Conservation (phyloP, 2,888 invertebrate species). For the Antheraea assamensis region DNA sequence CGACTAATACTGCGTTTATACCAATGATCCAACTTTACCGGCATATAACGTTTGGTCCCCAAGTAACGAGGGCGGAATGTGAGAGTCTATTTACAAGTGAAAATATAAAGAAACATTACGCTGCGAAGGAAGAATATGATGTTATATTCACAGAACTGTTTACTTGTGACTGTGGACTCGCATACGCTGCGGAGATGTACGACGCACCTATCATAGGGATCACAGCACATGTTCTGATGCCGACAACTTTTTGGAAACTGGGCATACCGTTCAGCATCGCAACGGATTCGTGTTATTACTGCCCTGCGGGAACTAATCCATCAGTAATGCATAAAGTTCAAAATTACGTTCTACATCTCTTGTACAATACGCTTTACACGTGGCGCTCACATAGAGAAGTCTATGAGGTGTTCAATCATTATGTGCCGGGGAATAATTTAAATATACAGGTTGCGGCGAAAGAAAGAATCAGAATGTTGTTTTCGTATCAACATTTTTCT, state of each 20-base stretch:
- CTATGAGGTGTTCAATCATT: conserved; percentile 55
- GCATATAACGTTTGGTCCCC: conserved; percentile 36
- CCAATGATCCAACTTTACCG: conserved; percentile 42
- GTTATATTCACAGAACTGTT: conserved; percentile 75
- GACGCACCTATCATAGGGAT: conserved; percentile 79
- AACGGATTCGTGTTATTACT: conserved; percentile 73
- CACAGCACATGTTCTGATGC: conserved; percentile 73
- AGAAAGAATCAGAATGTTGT: conserved; percentile 75
- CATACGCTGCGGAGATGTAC: conserved; percentile 57
- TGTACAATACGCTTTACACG: conserved; percentile 41
- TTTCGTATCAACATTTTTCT: conserved; percentile 84
- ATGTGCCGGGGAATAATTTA: conserved; percentile 68
- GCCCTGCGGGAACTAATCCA: conserved; percentile 54
- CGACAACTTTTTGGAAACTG: conserved; percentile 71
- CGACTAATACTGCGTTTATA: conserved; percentile 32
- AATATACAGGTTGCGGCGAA: conserved; percentile 69
- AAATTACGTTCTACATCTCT: conserved; percentile 42
- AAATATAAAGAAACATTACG: conserved; percentile 45
- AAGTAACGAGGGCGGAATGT: conserved; percentile 44
- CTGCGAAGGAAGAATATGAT: conserved; percentile 56
- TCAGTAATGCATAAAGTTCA: conserved; percentile 52
- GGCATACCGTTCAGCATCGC: conserved; percentile 75
- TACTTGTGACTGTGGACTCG: conserved; percentile 69
- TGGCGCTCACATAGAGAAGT: conserved; percentile 57
- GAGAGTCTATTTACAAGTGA: conserved; percentile 51